These are phyloP conservation scores for Acrossocheilus wenchowensis DNA, from an alignment of 2,797 vertebrate genomes.

Conservation along the genomic window DNA sequence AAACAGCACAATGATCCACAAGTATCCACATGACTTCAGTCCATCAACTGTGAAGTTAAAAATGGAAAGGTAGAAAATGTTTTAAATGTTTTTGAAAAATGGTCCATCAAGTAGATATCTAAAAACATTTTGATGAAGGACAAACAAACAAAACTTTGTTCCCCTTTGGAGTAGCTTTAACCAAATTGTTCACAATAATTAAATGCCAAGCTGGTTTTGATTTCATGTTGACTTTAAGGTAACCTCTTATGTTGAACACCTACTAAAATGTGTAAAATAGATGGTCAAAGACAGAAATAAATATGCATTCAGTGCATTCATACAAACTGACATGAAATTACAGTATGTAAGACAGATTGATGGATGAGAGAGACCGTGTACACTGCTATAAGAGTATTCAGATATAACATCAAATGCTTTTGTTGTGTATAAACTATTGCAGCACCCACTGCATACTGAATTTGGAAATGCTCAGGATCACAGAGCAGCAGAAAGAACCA, in stretches of 20 bases:
- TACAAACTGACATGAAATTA: background rate
- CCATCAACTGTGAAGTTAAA: no score
- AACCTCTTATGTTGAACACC: background rate
- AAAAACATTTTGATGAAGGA: background rate
- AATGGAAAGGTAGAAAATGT: background rate
- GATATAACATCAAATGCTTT: conserved; percentile 18
- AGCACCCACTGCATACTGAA: background rate
- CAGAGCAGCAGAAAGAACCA: conserved; percentile 57
- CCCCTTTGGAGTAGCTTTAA: background rate
- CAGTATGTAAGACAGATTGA: background rate
- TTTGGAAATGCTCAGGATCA: conserved; percentile 44
- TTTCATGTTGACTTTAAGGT: background rate
- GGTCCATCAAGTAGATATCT: background rate
- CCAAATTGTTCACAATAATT: no score
- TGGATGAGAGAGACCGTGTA: background rate
- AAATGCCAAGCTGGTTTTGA: background rate
- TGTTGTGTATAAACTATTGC: background rate
- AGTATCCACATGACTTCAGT: no score
- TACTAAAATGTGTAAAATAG: background rate
- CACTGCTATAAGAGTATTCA: background rate
- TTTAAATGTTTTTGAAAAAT: background rate
- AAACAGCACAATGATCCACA: background rate
- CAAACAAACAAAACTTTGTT: background rate
- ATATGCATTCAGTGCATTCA: background rate
- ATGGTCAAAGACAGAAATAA: background rate